Base-by-base conservation (phyloP, 2,113 vertebrate genomes). In the Lonchura striata region DNA sequence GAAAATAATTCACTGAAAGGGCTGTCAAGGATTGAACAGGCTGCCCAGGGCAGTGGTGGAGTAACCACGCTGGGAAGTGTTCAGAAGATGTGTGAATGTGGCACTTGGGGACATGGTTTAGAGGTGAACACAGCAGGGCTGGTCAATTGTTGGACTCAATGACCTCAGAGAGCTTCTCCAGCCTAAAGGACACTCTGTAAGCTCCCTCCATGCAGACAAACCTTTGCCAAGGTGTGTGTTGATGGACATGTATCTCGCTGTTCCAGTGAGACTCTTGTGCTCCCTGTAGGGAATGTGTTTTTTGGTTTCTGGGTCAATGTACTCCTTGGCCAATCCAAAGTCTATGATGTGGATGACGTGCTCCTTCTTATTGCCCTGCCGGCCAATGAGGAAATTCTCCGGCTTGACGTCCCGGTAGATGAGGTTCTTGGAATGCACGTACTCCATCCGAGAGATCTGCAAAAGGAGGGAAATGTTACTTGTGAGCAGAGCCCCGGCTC, bases 251-350 rank as follows among this genome's bases (percentile, higher is more conserved):
- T 99, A 99, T 97, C 99, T 98, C 6, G 99, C 99, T 5, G 99
- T 99, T 93, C 99, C 99, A 54, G 99, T 99, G 96, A 99, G 96
- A 94, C 99, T 99, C 98, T 99, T 99, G 97, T 99, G 99, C 93
- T 99, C 99, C 97, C 99, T 98, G 96, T 99, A 99, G 68, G 99
- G 99, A 98, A 99, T 99, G 97, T 99, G 99, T 98, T 99, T 99
- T 99, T 99, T 99, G 98, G 99, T 99, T 98, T 99, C 99, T 0
- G 99, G 98, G 96, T 99, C 99, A 61, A 99, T 99, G 97, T 99
- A 99, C 90, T 99, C 99, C 98, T 99, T 99, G 49, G 99, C 99
- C 97, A 99, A 81, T 94, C 99, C 99, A 98, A 99, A 99, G 98
- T 99, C 99, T 95, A 99, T 99, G 96, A 99, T 99, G 98, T 99